These are phyloP conservation scores for Ypsolopha scabrella DNA, from an alignment of 2,888 invertebrate genomes.

Conservation along the genomic window DNA sequence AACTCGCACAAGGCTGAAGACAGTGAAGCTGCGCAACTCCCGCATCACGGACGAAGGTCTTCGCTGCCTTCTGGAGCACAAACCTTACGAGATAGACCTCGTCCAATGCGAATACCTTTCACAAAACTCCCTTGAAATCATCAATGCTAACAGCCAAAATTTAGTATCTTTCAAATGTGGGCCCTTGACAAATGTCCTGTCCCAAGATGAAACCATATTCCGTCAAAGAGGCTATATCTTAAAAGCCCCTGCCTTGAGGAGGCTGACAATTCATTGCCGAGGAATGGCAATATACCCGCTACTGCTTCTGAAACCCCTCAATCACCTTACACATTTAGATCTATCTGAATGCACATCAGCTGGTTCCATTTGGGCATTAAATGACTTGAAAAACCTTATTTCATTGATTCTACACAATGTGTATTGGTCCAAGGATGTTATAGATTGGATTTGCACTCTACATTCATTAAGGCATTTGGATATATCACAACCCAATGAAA, in stretches of 20 bases:
- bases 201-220: conserved; percentile 52
- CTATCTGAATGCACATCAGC: conserved; percentile 75
- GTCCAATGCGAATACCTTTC: conserved; percentile 79
- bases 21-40: conserved; percentile 78
- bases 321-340: conserved; percentile 76
- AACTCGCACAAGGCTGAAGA: conserved; percentile 75
- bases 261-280: conserved; percentile 68
- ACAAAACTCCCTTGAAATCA: conserved; percentile 71
- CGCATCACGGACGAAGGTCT: conserved; percentile 80
- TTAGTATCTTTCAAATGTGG: conserved; percentile 79
- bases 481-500: conserved; percentile 81
- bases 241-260: conserved; percentile 69
- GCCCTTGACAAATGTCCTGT: conserved; percentile 72
- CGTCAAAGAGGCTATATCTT: conserved; percentile 64
- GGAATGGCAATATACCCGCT: conserved; percentile 57
- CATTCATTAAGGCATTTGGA: conserved; percentile 79
- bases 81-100: conserved; percentile 79
- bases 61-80: conserved; percentile 78
- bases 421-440: conserved; percentile 72
- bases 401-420: conserved; percentile 88
- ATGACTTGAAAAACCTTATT: conserved; percentile 74
- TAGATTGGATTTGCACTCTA: conserved; percentile 72
- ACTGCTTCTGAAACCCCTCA: conserved; percentile 70
- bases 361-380: conserved; percentile 76
- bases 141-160: conserved; percentile 78